Evolutionary conservation across 2,888 invertebrate genomes (phyloP).

Genomic region (Brenthis daphne): DNA sequence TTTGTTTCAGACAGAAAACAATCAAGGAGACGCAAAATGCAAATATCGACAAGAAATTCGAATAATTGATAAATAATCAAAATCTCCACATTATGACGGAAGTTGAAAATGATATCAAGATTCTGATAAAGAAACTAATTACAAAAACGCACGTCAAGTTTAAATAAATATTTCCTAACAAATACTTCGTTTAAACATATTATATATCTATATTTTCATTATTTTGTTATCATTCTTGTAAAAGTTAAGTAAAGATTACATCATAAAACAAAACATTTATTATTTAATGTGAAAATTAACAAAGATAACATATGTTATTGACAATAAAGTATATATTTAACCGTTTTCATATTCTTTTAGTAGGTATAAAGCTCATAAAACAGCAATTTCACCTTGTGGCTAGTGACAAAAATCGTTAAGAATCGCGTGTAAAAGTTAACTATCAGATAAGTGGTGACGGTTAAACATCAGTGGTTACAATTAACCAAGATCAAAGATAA

Average conservation of each 20-base stretch:
- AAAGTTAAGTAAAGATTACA: neutral
- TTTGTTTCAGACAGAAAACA: too few species aligned
- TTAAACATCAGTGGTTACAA: constrained; percentile 67
- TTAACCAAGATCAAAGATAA: constrained; percentile 72
- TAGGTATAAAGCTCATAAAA: constrained; percentile 6
- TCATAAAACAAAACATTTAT: neutral
- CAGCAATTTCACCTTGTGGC: neutral
- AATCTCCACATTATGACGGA: too few species aligned
- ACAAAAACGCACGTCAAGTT: too few species aligned
- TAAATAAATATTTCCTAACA: too few species aligned
- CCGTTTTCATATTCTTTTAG: neutral
- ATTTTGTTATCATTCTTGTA: neutral
- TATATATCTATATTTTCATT: neutral
- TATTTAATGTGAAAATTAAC: constrained; percentile 6
- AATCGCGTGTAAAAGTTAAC: constrained; percentile 63
- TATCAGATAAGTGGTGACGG: constrained; percentile 67
- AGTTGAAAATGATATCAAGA: too few species aligned
- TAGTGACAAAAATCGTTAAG: constrained; percentile 31
- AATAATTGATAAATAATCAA: too few species aligned
- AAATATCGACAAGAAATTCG: too few species aligned
- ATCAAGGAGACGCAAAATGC: too few species aligned
- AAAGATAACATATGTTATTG: neutral
- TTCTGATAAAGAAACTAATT: too few species aligned
- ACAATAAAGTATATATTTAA: constrained; percentile 10
- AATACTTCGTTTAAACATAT: too few species aligned